phyloP scores from a whole-genome alignment of 2,888 invertebrate genomes.

The Eustalomyia histrio region DNA sequence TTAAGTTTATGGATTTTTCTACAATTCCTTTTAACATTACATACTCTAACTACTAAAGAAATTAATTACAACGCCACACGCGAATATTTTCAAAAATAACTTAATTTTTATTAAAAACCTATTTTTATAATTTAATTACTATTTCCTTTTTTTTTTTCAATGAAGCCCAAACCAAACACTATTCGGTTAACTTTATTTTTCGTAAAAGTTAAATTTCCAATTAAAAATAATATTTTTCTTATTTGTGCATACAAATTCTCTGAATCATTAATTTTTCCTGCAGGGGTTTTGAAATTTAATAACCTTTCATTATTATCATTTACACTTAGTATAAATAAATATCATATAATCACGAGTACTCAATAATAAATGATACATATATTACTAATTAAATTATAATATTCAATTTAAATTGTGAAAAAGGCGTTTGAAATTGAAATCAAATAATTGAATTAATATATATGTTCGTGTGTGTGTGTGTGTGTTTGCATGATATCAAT shows the following conservation, averaged over 20 bases:
- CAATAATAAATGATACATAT: neutral
- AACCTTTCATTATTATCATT: neutral
- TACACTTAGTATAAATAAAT: neutral
- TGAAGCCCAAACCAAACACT: slow-evolving; percentile 14
- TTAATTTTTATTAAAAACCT: slow-evolving; percentile 71
- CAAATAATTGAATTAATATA: neutral
- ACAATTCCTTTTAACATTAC: too few relatives aligned
- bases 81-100: slow-evolving; percentile 60
- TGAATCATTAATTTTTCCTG: neutral
- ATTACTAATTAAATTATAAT: slow-evolving; percentile 2
- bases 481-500: neutral
- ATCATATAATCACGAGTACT: neutral
- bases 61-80: slow-evolving; percentile 67
- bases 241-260: neutral
- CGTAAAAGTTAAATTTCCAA: neutral
- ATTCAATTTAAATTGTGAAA: neutral
- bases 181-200: too few relatives aligned
- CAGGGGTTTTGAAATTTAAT: neutral
- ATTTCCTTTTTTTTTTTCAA: neutral
- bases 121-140: slow-evolving; percentile 73
- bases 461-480: neutral
- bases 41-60: slow-evolving; percentile 10
- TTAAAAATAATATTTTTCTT: neutral
- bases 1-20: too few relatives aligned
- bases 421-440: slow-evolving; percentile 4